Base-by-base conservation (phyloP, 2,888 invertebrate genomes). In the Erynnis tages region DNA sequence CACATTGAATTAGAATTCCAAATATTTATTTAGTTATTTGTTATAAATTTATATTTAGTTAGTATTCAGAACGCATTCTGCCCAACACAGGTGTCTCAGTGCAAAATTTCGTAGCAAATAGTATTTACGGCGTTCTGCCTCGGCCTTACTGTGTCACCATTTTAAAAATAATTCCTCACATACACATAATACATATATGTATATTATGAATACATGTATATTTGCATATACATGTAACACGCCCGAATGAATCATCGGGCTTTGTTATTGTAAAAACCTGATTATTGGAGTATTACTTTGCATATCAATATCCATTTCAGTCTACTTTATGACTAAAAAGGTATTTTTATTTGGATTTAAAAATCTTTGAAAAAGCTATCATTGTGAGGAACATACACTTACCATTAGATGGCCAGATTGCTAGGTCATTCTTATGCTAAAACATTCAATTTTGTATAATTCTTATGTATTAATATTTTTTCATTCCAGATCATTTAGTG, bases 101-200 rank as follows among this genome's bases (percentile, higher is more conserved):
- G n/a, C 34, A 34, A 40, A 13, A 13, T 29, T 37, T 37, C 37
- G n/a, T 27, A 19, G 37, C 27, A 17, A 27, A 27, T 37, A 34
- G 8, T 13, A 17, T 38, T 38, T 25, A 27, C 32, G 32, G 10
- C 21, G n/a, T 14, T 35, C 6, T 25, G 45, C 45, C 10, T 37
- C 21, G 27, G 37, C 37, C 23, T 46, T 35, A 16, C 37, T 35
- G 29, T 38, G 47, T 47, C 47, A 47, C 47, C 29, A 47, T 47
- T 47, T 47, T 29, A 47, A 47, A 47, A 47, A 37, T 37, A 47
- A 37, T 29, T 14, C n/a, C 37, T 14, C 29, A 29, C 37, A 47
- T 27, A 37, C 47, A 10, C 17, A 34, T 27, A 47, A 14, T 35
- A 35, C 19, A 34, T 35, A 10, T 32, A 10, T 30, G n/a, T n/a